phyloP scores from a whole-genome alignment of 2,888 invertebrate species.

The Kuschelorhynchus macadamiae region DNA sequence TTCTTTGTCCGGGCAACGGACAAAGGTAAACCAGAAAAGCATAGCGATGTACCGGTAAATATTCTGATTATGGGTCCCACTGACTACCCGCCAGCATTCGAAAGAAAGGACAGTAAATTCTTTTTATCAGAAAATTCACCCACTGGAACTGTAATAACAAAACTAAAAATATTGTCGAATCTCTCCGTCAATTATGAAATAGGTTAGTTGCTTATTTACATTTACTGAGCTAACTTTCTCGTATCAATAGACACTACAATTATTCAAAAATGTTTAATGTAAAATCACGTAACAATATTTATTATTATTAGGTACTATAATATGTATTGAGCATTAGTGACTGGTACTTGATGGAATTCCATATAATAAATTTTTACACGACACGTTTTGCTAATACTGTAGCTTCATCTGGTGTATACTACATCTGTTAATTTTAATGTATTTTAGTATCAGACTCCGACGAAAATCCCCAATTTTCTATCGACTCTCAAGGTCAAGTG shows the following conservation, averaged over 20 bases:
- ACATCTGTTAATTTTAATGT: no score
- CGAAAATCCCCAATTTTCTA: conserved; percentile 77
- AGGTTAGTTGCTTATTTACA: conserved; percentile 24
- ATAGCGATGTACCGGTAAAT: conserved; percentile 86
- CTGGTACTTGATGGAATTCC: no score
- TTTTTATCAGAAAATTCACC: conserved; percentile 85
- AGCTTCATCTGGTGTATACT: no score
- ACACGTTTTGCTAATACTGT: no score
- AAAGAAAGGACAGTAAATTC: conserved; percentile 81
- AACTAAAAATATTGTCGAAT: conserved; percentile 77
- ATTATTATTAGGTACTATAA: no score
- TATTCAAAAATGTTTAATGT: no score
- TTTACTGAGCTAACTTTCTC: no score
- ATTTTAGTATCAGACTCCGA: conserved; percentile 71
- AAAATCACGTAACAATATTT: no score
- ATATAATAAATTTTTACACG: no score
- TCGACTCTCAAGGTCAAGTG: conserved; percentile 83
- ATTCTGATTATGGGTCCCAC: conserved; percentile 82
- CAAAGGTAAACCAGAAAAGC: conserved; percentile 80
- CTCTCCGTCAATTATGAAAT: conserved; percentile 76
- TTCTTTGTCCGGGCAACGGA: conserved; percentile 93
- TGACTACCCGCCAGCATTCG: conserved; percentile 81
- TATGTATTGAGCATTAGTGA: no score
- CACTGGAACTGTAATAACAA: conserved; percentile 78
- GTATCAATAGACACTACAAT: no score